Base-by-base conservation (phyloP, 2,113 vertebrate species). In the Antennarius striatus region DNA sequence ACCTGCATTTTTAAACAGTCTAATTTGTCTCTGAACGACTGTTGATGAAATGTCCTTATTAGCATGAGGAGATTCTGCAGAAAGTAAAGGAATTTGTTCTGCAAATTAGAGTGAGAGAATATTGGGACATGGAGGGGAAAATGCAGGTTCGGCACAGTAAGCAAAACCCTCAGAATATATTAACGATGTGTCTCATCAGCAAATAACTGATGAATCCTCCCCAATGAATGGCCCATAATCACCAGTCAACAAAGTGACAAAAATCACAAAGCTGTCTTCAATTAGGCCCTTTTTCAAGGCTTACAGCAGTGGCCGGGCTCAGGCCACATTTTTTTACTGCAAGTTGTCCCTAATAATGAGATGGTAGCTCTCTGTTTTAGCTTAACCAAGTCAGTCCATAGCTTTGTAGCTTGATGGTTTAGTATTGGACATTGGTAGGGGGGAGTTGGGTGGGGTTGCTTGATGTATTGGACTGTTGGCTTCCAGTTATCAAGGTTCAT, bases 181-280 rank as follows among this genome's bases (percentile, higher is more conserved):
- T 89, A 88, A 78, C 73, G 59, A 49, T n/a, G 68, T 13, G 68
- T 3, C 9, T 69, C 73, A 40, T 71, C 87, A 79, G 47, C 84
- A 90, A 87, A 90, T 86, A 86, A 68, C 83, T 67, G 80, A 76
- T 53, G 47, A 81, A 63, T 87, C 71, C 71, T 79, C 68, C 80
- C 66, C 68, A 71, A 51, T 89, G 84, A 90, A 83, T 80, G 62
- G 67, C 69, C 76, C 63, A 82, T 90, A 91, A 92, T 92, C 92
- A 90, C 81, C 69, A 79, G 81, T 89, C 79, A 56, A 74, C 90
- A 76, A 67, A 87, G 86, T 84, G 85, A 81, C 79, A 90, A 88
- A 90, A 92, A 85, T 88, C 86, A 91, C 82, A 88, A 90, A 89
- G 86, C 84, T 74, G 75, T 64, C 85, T 84, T 85, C 93, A 92